Evolutionary conservation across 2,113 vertebrate genomes (phyloP), one percentile per base, ranked within the genome.

Genomic region (Saguinus imperator): DNA sequence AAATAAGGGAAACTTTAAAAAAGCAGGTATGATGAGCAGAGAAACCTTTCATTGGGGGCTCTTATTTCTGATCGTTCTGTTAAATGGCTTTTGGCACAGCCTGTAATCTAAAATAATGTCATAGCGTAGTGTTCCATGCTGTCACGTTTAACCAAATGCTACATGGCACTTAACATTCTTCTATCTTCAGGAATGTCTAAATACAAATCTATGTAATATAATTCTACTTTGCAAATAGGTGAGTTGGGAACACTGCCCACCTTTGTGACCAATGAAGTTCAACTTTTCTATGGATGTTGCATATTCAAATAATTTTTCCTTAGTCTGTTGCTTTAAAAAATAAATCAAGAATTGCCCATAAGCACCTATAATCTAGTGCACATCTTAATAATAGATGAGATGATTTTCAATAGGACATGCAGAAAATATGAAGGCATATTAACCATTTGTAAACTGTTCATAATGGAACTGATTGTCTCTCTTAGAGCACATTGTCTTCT

Each of bases 381-480:
- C 82, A 55, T 45, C 88, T 97, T 97, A 98, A 98, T 98, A 98
- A 98, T 98, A 97, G 75, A 97, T 86, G 77, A 98, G 93, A 94
- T 64, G 97, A 88, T 92, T 98, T 98, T 98, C 88, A 94, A 45
- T 57, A 97, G 68, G 85, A 96, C 89, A 92, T 93, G 90, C 76
- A 94, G 90, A 97, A 97, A 97, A 96, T 86, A 91, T 92, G 79
- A 94, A 96, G 97, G 4, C 35, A 79, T 90, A 45, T 92, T 96
- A 91, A 97, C 95, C 91, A 95, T 89, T 96, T 61, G 90, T 93
- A 97, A 98, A 97, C 94, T 86, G 89, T 55, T 87, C 96, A 95
- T 96, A 97, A 96, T 85, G 87, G 66, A 0, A 52, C 57, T 50
- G 89, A 70, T 68, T 97, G 75, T 97, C 18, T 97, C 95, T 98